Evolutionary conservation across 2,888 invertebrate species (phyloP), one percentile per base, ranked within the genome.

Genomic region (Pterostichus madidus): DNA sequence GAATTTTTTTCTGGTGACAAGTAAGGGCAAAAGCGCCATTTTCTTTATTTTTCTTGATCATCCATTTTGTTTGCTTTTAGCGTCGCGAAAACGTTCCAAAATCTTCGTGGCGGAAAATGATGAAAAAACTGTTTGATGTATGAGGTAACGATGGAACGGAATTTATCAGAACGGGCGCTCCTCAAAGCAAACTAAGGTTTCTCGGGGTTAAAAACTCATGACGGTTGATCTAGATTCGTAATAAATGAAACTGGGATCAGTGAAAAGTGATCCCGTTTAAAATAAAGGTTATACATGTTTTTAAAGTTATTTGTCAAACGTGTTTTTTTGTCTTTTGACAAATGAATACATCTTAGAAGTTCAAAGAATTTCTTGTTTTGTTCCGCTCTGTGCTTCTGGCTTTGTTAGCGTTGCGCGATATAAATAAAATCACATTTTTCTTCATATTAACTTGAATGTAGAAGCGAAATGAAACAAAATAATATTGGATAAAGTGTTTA

Each of bases 161-260:
- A 71, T 71, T 71, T 71, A 71, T 71, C 68, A 71, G 44, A 71
- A 71, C 39, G 39, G 39, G 39, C 24, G 39, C 39, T 24, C 39
- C 35, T 64, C 64, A 64, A 64, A 71, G 68, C 39, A 44, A 71
- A 44, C 64, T 39, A 13, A 64, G 39, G 31, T 35, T 61, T 44
- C 17, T 8, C 68, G 39, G 39, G 10, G 44, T 56, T 56, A 56
- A 56, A 56, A 56, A 56, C 68, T 44, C 15, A 1, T 44, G 11
- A 39, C 46, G 24, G 46, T 44, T 17, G 68, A 11, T 39, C 68
- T 71, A 71, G 44, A 44, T 17, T 44, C 44, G 24, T 71, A 71
- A 71, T 71, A 71, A 71, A 71, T 71, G 68, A 44, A 71, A 71
- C 24, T 61, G 68, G 64, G 68, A 71, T 71, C 68, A 44, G 68